Evolutionary conservation across 2,113 vertebrate genomes (phyloP).

Genomic region (Pseudorhombus dupliciocellatus): DNA sequence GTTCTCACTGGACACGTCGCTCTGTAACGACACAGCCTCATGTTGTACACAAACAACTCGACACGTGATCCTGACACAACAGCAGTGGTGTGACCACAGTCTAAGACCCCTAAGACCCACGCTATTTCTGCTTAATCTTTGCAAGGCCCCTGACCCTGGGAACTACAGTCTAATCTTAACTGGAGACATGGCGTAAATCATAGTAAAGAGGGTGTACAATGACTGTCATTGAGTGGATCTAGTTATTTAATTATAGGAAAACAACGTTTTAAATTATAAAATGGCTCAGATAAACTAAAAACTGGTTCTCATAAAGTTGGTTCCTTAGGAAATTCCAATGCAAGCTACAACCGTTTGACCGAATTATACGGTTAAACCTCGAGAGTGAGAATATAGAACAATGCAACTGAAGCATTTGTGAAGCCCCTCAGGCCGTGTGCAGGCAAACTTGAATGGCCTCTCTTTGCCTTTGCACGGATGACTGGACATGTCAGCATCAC

Average conservation of each 20-base stretch:
- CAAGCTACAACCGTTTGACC: neutral
- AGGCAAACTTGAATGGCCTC: slow-evolving; percentile 27
- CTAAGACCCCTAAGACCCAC: slow-evolving; percentile 49
- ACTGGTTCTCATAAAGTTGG: neutral
- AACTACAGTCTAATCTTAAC: slow-evolving; percentile 51
- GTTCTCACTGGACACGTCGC: slow-evolving; percentile 24
- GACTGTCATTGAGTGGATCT: neutral
- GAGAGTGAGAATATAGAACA: slow-evolving; percentile 11
- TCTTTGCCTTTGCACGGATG: slow-evolving; percentile 29
- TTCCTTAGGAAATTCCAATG: neutral
- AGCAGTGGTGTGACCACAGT: slow-evolving; percentile 47
- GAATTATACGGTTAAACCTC: neutral
- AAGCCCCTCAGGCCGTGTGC: slow-evolving; percentile 6
- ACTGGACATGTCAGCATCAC: slow-evolving; percentile 34
- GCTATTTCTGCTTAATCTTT: slow-evolving; percentile 77
- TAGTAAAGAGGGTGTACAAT: slow-evolving; percentile 1
- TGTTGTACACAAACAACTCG: slow-evolving; percentile 35
- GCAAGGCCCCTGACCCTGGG: slow-evolving; percentile 47
- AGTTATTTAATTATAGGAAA: neutral
- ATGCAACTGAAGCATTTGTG: slow-evolving; percentile 2
- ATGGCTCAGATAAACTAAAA: neutral
- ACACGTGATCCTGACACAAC: slow-evolving; percentile 50
- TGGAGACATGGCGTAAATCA: slow-evolving; percentile 39
- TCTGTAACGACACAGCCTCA: slow-evolving; percentile 22
- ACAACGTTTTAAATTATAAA: too few species aligned